phyloP scores from a whole-genome alignment of 2,888 invertebrate species.

The Hipparchia sbordonii region DNA sequence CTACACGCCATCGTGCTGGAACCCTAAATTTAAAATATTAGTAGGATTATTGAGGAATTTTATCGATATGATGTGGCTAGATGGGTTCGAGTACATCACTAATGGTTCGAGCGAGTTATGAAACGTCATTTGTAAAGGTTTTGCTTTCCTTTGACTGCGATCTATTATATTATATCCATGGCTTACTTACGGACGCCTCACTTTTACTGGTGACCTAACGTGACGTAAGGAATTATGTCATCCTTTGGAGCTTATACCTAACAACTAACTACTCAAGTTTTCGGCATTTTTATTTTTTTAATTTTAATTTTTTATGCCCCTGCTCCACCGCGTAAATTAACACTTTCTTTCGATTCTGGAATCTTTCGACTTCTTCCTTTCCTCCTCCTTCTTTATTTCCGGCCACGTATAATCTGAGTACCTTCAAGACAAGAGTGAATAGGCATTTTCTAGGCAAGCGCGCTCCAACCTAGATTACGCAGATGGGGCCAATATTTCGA shows the following conservation, averaged over 20 bases:
- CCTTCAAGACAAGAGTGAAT: too few species aligned
- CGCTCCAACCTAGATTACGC: too few species aligned
- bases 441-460: too few species aligned
- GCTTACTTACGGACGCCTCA: slow-evolving; percentile 29
- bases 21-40: too few species aligned
- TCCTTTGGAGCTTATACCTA: background rate
- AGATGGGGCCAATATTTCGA: too few species aligned
- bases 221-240: slow-evolving; percentile 11
- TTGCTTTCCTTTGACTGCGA: slow-evolving; percentile 49
- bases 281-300: background rate
- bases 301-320: too few species aligned
- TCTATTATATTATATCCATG: slow-evolving; percentile 21
- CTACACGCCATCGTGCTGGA: too few species aligned
- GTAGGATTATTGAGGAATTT: background rate
- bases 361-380: too few species aligned
- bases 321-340: too few species aligned
- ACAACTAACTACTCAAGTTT: background rate
- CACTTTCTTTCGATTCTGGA: too few species aligned
- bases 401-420: too few species aligned
- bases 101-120: slow-evolving; percentile 47
- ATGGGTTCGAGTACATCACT: slow-evolving; percentile 34
- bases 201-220: slow-evolving; percentile 30
- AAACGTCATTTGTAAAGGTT: slow-evolving; percentile 49
- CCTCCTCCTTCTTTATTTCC: too few species aligned
- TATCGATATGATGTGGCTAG: slow-evolving; percentile 4